Evolutionary conservation across 2,797 vertebrate species (phyloP), one percentile per base, ranked within the genome.

Genomic region (Danio choprae): DNA sequence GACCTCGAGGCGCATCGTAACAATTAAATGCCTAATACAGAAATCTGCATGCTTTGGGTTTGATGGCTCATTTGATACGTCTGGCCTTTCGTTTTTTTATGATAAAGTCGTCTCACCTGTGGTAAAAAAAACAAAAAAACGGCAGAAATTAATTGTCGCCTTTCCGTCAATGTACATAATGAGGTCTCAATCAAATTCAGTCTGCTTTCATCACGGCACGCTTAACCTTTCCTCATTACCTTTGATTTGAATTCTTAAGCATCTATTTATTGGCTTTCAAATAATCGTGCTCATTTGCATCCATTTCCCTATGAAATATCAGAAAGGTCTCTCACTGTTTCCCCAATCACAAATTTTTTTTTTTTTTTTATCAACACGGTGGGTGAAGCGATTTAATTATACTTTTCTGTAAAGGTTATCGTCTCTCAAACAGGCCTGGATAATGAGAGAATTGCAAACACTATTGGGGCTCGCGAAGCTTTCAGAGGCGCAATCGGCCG

Each of bases 361-460:
- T 83, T 40, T 78, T 29, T 83, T 86, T 85, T 87, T 83, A 83
- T 75, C 78, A 81, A 85, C 71, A 58, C 43, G 40, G 73, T 4
- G 46, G 82, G 77, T 73, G 75, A 85, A 87, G 84, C 41, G 81
- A 84, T 89, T 87, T 87, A 87, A 87, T 89, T 87, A 84, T 83
- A 84, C 81, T 83, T 77, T 75, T 81, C 77, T 38, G 77, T 65
- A 87, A 89, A 87, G 88, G 88, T 89, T 87, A 89, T 87, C 83
- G 50, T 82, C 86, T 83, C 63, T 83, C 60, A 74, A 83, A 84
- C 84, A 84, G 83, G 79, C 83, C 60, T 43, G 75, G 83, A 87
- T 82, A 86, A 85, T 86, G 81, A 83, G 78, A 70, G 65, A 78
- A 60, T n/a, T 76, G 82, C 15, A 20, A 77, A 80, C 80, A 83